Percentiles rank a stretch among this genome's conserved stretches.
phyloP scores from a whole-genome alignment of 2,888 invertebrate species.

The Pyrrhosoma nymphula region DNA sequence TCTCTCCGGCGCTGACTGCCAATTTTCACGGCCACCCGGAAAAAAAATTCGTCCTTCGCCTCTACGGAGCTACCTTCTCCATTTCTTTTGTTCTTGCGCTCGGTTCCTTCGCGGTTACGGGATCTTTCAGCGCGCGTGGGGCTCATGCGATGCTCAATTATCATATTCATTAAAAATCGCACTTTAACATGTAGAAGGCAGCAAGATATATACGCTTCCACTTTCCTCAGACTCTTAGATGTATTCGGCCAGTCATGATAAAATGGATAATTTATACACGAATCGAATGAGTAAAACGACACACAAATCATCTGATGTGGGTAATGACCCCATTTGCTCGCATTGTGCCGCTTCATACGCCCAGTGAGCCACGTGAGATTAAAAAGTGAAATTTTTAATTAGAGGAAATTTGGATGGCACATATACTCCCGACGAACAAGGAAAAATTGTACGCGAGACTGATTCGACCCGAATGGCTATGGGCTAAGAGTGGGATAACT shows the following conservation, averaged over 20 bases:
- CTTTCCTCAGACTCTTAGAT: neutral
- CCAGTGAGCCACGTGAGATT: neutral
- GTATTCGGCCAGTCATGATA: neutral
- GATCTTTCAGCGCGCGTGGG: neutral
- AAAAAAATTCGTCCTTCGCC: slow-evolving; percentile 45
- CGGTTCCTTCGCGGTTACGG: neutral
- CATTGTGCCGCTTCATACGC: neutral
- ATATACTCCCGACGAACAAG: neutral
- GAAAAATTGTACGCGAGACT: neutral
- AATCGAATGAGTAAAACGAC: no score
- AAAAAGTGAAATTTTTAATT: neutral
- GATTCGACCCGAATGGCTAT: neutral
- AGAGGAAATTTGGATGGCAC: neutral
- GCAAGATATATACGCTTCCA: neutral
- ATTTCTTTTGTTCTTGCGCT: neutral
- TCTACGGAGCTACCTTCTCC: neutral
- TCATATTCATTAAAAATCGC: neutral
- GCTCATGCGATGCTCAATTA: neutral
- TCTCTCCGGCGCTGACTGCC: slow-evolving; percentile 50
- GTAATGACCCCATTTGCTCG: neutral
- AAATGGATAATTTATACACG: no score
- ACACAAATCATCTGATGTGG: no score
- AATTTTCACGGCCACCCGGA: slow-evolving; percentile 66
- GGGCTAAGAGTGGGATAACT: neutral
- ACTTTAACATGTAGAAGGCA: neutral